phyloP scores from a whole-genome alignment of 2,113 vertebrate genomes.

The Fregata magnificens region DNA sequence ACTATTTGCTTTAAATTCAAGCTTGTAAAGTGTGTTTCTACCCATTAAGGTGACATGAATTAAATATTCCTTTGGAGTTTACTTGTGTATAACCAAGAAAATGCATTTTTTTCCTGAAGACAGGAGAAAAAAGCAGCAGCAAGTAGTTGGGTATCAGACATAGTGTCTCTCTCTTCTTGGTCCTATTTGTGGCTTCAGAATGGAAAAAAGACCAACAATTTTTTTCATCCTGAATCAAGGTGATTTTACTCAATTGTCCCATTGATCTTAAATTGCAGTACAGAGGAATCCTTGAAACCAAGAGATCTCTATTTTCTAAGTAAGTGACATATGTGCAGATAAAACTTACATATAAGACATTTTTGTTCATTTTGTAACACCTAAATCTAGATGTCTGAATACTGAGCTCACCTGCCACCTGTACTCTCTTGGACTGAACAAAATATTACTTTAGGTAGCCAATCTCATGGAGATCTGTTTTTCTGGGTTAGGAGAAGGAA shows the following conservation, averaged over 20 bases:
- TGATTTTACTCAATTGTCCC: not conserved
- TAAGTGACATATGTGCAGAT: not conserved
- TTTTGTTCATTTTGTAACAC: not conserved
- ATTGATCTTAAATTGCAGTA: not conserved
- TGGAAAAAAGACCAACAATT: not conserved
- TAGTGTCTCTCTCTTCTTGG: not conserved
- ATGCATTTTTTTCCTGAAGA: not conserved
- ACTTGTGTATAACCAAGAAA: not conserved
- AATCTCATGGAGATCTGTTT: not conserved
- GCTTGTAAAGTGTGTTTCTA: not conserved
- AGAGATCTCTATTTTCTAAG: not conserved
- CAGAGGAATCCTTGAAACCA: not conserved
- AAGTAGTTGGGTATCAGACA: not conserved
- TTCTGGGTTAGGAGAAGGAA: not conserved
- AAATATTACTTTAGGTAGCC: not conserved
- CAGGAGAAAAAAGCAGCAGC: not conserved
- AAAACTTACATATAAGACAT: not conserved
- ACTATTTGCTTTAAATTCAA: conserved; percentile 31
- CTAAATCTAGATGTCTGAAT: not conserved
- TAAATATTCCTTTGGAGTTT: conserved; percentile 6
- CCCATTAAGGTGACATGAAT: not conserved
- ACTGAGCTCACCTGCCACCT: not conserved
- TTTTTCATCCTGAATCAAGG: not conserved
- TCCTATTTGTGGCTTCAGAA: not conserved
- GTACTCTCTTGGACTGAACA: not conserved